Base-by-base conservation (phyloP, 1,140 invertebrate genomes). In the Camponotus floridanus region DNA sequence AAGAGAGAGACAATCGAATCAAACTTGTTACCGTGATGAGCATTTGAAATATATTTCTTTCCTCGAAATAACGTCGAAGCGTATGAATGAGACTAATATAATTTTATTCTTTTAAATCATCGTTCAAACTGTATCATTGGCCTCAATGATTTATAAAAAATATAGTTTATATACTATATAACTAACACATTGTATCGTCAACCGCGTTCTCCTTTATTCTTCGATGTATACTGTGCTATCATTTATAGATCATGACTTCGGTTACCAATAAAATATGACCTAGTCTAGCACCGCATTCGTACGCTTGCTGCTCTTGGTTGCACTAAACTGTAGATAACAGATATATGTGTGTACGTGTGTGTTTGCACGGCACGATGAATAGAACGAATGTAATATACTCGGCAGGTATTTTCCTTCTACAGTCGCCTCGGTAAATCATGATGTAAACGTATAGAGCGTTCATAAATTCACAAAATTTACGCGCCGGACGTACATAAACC, bases 401-500 rank as follows among this genome's bases (percentile, higher is more conserved):
- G 81, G 81, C 81, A 78, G 73, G 73, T 85, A 85, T 85, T 51
- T 51, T 85, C 81, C 81, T 85, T 78, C 73, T 76, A 78, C 48
- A 48, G 81, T 81, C 79, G 81, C 70, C 36, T 42, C 59, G 3
- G 81, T 85, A 85, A 85, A 85, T 85, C 81, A 85, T 65, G 81
- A 76, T 78, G 81, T 76, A 85, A 85, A 76, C 73, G 57, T 84
- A 84, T 76, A 84, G 81, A 84, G 61, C 61, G 59, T 64, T 59
- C 81, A 85, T 76, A 85, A 85, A 85, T 85, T 85, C 81, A 65
- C 71, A 1, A 78, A 85, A 71, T 85, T 85, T 85, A 85, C 59
- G 68, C 57, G 81, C 59, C 81, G 81, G 81, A 85, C 81, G 73
- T 76, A 78, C 71, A 85, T 78, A 85, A 85, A 85, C 73, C 73